Evolutionary conservation across 1,140 invertebrate species (phyloP), one percentile per base, ranked within the genome.

Genomic region (Bombus consobrinus): DNA sequence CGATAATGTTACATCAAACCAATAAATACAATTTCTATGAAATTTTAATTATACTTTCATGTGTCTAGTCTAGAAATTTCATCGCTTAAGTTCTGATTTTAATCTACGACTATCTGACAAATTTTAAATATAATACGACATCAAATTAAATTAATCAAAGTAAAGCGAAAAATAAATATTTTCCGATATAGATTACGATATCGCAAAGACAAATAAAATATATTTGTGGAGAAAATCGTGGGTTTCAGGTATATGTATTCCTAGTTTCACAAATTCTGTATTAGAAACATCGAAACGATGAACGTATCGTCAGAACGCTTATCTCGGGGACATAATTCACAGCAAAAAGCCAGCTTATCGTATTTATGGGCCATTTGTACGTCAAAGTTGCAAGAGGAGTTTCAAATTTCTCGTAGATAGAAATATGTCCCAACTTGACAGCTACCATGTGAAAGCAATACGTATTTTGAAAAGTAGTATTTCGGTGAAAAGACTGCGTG

Each of bases 321-420:
- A 87, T 83, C 75, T 88, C 41, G 18, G 12, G 39, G 37, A 37
- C 53, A n/a, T 76, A 43, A 87, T 34, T 88, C 53, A 83, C 28
- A 6, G 2, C n/a, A 37, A n/a, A 37, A 76, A 87, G 34, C 34
- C 39, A n/a, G 34, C 72, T 62, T 83, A 86, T 88, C 77, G 59
- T 66, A 57, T 83, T 88, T 88, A 86, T 76, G 73, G 59, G 41
- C 78, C 37, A 82, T 81, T 62, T 64, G 37, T 32, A 32, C 22
- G 34, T 66, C 8, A 10, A 53, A 34, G 15, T 76, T 39, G 34
- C 8, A n/a, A 2, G 5, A 34, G 6, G 15, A 41, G 28, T 72
- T 72, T 47, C 22, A 81, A 32, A 28, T 72, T 62, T 73, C 53
- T 43, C 15, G 12, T 47, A 62, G 9, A 32, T 3, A 25, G 71